phyloP scores from a whole-genome alignment of 2,797 vertebrate species.

The Anniella stebbinsi region DNA sequence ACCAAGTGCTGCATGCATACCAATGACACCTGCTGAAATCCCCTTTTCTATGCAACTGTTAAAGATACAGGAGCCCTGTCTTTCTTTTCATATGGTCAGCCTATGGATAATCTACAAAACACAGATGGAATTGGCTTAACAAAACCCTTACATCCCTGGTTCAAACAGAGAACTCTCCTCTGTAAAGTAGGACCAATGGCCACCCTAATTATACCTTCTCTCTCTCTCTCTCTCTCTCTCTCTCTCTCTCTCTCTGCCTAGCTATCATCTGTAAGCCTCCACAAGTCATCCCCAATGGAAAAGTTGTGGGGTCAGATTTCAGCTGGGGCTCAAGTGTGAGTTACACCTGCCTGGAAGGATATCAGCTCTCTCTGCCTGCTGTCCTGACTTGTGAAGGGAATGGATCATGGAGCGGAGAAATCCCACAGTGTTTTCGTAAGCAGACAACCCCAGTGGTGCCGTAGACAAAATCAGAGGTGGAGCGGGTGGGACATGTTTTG shows the following conservation, averaged over 20 bases:
- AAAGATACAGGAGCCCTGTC: too few relatives aligned
- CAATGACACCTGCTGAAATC: too few relatives aligned
- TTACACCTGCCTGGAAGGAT: constrained; percentile 94
- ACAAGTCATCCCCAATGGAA: constrained; percentile 90
- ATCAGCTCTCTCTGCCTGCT: constrained; percentile 96
- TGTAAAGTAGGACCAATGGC: too few relatives aligned
- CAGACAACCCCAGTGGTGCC: fast-evolving
- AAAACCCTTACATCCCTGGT: too few relatives aligned
- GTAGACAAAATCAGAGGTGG: not conserved
- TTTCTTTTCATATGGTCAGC: too few relatives aligned
- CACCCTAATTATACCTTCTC: not conserved
- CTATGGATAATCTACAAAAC: too few relatives aligned
- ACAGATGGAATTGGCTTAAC: too few relatives aligned
- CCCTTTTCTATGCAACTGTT: too few relatives aligned
- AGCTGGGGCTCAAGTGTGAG: constrained; percentile 95
- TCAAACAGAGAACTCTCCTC: too few relatives aligned
- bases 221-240: constrained; percentile 60
- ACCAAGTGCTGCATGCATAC: too few relatives aligned
- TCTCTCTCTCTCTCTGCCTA: constrained; percentile 66
- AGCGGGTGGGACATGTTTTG: not conserved
- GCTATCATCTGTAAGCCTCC: constrained; percentile 91
- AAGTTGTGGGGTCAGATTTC: constrained; percentile 92
- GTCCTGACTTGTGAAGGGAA: constrained; percentile 94
- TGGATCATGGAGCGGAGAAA: constrained; percentile 95
- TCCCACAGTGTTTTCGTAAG: constrained; percentile 98